Evolutionary conservation across 2,888 invertebrate species (phyloP), one percentile per base, ranked within the genome.

Genomic region (Nymphalis c-album): DNA sequence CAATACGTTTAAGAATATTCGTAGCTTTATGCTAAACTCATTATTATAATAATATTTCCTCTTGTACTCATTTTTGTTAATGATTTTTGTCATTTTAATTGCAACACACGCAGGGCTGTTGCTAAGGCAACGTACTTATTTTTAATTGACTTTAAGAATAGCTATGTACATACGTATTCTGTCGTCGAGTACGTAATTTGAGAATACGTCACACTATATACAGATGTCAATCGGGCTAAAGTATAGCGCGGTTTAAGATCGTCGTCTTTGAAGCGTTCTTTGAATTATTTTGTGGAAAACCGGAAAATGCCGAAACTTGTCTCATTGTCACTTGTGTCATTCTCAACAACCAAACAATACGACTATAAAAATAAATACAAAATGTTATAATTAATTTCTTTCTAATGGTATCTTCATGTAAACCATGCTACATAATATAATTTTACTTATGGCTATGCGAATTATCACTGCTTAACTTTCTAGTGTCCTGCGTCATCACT

Each of bases 121-220:
- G 67, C 73, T 68, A 73, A 66, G 71, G 69, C 69, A 65, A 69
- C 69, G 20, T 18, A 45, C 22, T 13, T 60, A 60, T 60, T 53
- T 60, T 53, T 35, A 57, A 57, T 53, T 26, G 7, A 22, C 26
- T 47, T 53, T 50, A 45, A 31, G 10, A 5, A 20, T 60, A 35
- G n/a, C 26, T 26, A 7, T 35, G 20, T 51, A 65, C 7, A 18
- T 46, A 6, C 31, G 26, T 51, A 60, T 53, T 60, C 45, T 35
- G 53, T 47, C 47, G 31, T 45, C 26, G 18, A 26, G 18, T n/a
- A 46, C 64, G 46, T 60, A 64, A 47, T 57, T 40, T 57, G 35
- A 55, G 26, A 40, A 31, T 40, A 40, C 57, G 57, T 57, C 40
- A 40, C 35, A 18, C 1, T 18, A 35, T 53, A 55, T 17, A 55